Percentiles rank a stretch among this genome's conserved stretches.
phyloP scores from a whole-genome alignment of 2,113 vertebrate species.

The Triplophysa dalaica region DNA sequence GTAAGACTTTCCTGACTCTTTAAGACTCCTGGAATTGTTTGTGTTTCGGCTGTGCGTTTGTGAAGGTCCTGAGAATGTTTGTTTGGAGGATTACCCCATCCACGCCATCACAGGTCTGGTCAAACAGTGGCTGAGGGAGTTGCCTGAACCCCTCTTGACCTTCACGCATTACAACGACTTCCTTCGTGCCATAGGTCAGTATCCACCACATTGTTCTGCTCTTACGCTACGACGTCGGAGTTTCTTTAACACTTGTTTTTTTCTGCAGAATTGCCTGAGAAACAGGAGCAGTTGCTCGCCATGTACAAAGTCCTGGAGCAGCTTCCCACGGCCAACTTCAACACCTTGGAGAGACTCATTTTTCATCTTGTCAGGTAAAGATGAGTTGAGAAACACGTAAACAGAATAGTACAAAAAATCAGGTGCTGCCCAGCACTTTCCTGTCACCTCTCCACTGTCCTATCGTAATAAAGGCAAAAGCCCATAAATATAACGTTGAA shows the following conservation, averaged over 20 bases:
- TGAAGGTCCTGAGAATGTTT: conserved; percentile 80
- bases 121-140: conserved; percentile 94
- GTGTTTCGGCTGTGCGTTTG: not conserved
- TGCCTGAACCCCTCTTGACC: conserved; percentile 95
- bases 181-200: conserved; percentile 90
- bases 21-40: no score
- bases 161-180: conserved; percentile 91
- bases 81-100: conserved; percentile 91
- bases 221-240: not conserved
- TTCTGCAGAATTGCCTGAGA: conserved; percentile 86
- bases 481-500: not conserved
- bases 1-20: no score
- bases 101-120: conserved; percentile 93
- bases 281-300: conserved; percentile 87
- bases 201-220: not conserved
- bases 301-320: conserved; percentile 88
- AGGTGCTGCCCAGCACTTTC: no score
- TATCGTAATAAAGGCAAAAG: not conserved
- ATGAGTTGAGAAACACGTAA: not conserved
- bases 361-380: conserved; percentile 93
- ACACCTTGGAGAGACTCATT: conserved; percentile 88
- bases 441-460: no score
- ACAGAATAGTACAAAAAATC: no score
- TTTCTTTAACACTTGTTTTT: not conserved
- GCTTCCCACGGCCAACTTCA: conserved; percentile 85